Evolutionary conservation across 2,113 vertebrate species (phyloP).

Genomic region (Nymphicus hollandicus): DNA sequence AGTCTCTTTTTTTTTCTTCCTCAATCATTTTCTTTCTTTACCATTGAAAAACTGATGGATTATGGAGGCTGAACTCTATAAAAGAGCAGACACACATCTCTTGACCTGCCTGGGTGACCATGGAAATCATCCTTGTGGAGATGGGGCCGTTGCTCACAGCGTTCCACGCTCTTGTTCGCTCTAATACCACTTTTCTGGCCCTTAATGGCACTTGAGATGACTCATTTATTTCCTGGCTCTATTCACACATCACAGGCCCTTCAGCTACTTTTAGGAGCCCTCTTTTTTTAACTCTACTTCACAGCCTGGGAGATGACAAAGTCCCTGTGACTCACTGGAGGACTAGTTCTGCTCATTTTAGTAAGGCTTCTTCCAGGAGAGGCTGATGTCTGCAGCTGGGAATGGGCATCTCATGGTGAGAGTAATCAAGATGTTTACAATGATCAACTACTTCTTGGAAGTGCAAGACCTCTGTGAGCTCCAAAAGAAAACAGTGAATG

Average conservation of each 20-base stretch:
- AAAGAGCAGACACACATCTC: background rate
- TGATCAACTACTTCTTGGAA: background rate
- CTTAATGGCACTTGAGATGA: background rate
- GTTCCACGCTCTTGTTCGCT: background rate
- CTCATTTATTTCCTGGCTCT: conserved; percentile 16
- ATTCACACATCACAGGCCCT: background rate
- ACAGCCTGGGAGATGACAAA: background rate
- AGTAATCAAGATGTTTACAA: background rate
- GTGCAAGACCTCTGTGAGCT: background rate
- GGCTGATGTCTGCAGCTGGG: background rate
- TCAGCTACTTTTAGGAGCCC: background rate
- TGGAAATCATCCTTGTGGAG: background rate
- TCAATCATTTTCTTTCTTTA: background rate
- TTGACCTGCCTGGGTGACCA: background rate
- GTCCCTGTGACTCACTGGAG: background rate
- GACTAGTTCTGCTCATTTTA: background rate
- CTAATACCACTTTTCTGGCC: background rate
- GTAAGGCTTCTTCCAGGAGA: background rate
- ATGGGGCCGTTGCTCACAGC: background rate
- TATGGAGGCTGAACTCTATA: background rate
- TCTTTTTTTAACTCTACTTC: background rate
- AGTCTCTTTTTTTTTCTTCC: fast-evolving
- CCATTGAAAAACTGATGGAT: background rate
- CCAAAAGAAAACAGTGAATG: background rate
- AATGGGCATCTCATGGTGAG: background rate